These are phyloP conservation scores for Drosophila suzukii DNA, from an alignment of 1,140 invertebrate genomes.

Conservation along the genomic window DNA sequence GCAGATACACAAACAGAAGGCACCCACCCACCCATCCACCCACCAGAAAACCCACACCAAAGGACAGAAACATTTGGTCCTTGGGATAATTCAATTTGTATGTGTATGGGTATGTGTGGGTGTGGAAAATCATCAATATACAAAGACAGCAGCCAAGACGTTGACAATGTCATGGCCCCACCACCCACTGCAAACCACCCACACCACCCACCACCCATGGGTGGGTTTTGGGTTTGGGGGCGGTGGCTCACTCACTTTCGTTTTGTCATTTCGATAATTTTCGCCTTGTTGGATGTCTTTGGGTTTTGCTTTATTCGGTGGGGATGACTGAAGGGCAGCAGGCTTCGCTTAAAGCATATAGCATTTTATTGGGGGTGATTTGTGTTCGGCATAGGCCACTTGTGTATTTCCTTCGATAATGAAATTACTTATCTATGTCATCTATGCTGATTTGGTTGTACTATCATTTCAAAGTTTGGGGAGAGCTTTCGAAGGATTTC, in stretches of 20 bases:
- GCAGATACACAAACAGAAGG: conserved; percentile 69
- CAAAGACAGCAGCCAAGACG: conserved; percentile 63
- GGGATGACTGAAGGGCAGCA: conserved; percentile 12
- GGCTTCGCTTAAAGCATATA: conserved; percentile 18
- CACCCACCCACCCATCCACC: conserved; percentile 35
- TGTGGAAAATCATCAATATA: conserved; percentile 70
- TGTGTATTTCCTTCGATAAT: conserved; percentile 37
- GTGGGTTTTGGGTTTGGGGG: not conserved
- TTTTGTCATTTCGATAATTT: conserved; percentile 75
- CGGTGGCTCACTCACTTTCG: conserved; percentile 36
- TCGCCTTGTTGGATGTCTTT: conserved; percentile 46
- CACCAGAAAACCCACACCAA: conserved; percentile 14
- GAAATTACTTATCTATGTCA: conserved; percentile 37
- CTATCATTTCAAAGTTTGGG: not conserved
- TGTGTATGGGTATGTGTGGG: conserved; percentile 36
- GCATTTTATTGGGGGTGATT: conserved; percentile 31
- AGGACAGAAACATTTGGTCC: conserved; percentile 56
- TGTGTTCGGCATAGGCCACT: conserved; percentile 26
- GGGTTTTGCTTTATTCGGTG: conserved; percentile 41
- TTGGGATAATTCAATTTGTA: conserved; percentile 77
- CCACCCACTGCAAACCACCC: not conserved
- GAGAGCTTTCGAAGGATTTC: not conserved
- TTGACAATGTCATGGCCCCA: conserved; percentile 52
- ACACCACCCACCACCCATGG: not conserved
- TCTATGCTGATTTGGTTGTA: conserved; percentile 15